Base-by-base conservation (phyloP, 1,140 invertebrate genomes). In the Leptonema lineaticorne region DNA sequence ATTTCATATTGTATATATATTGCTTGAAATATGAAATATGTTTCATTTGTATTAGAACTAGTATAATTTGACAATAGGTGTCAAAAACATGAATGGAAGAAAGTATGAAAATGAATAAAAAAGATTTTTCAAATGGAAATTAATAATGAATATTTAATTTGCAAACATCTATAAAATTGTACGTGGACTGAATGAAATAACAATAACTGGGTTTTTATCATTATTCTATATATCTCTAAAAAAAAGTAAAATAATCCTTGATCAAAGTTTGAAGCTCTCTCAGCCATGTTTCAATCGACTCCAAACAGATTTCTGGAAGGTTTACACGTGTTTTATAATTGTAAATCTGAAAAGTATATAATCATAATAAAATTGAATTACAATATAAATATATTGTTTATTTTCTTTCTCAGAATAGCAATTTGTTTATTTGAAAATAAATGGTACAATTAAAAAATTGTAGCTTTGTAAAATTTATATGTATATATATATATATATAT, bases 1-100 rank as follows among this genome's bases (percentile, higher is more conserved):
- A 60, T 37, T 37, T 60, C 58, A 60, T 60, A 60, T 41, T 60
- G 58, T 60, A 60, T 60, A 60, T 60, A 60, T 60, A n/a, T n/a
- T n/a, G 58, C 58, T 60, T 60, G 7, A 60, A 58, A 60, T 60
- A 60, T 60, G 58, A 37, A 60, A 24, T 60, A 41, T n/a, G n/a
- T 41, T 60, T 60, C 58, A 60, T 60, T 60, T 60, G 33, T 60
- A 60, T 60, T 60, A 60, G 58, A 14, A 60, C 9, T 30, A 30
- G 16, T 60, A 30, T 30, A 33, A 60, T 60, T 60, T 60, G 58
- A 60, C 58, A 37, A 22, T 60, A 60, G 58, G 8, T 41, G 58
- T 60, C 58, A 60, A 60, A 56, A 56, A 20, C 41, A 20, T 60
- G 46, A 50, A 50, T 9, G 46, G 24, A 50, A 50, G 9, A 24